Evolutionary conservation across 2,113 vertebrate genomes (phyloP), one percentile per base, ranked within the genome.

Genomic region (Zootoca vivipara): DNA sequence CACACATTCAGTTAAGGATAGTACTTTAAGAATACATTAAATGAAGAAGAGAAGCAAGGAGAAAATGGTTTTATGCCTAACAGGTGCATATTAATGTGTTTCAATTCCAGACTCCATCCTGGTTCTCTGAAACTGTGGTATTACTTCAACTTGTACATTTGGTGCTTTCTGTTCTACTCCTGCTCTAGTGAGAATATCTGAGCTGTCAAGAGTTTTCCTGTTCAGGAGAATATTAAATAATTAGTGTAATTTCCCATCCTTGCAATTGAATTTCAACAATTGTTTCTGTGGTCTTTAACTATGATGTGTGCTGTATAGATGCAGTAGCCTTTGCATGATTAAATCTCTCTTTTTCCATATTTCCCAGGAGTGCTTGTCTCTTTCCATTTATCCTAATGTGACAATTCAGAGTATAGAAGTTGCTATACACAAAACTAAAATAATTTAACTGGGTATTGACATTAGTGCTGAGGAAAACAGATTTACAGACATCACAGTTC

Each of bases 371-470:
- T 88, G 73, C 30, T 85, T 87, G 84, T 40, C 28, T 79, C 35
- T 85, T 46, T 88, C 64, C 70, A 52, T 64, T 82, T 62, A 64
- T 92, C 94, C 92, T 91, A 80, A 70, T 91, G 56, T 75, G 89
- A 16, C 78, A 91, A 89, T 79, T 40, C 83, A 2, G 13, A 64
- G 46, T 35, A 30, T 85, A 77, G 24, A 64, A 64, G 24, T 62
- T 52, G n/a, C 3, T 83, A 10, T 64, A 33, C 8, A n/a, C 69
- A 85, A 40, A 84, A 80, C 73, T 86, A 91, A 91, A 89, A 9
- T 22, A 70, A 79, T 56, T n/a, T 70, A 79, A 40, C 5, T 4
- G 15, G 7, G 8, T 38, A 15, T 28, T 72, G n/a, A 38, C 73
- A 84, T 5, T 35, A 62, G n/a, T n/a, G 33, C 83, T 15, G 3